These are phyloP conservation scores for Atrichornis clamosus DNA, from an alignment of 2,113 vertebrate genomes.

Conservation along the genomic window DNA sequence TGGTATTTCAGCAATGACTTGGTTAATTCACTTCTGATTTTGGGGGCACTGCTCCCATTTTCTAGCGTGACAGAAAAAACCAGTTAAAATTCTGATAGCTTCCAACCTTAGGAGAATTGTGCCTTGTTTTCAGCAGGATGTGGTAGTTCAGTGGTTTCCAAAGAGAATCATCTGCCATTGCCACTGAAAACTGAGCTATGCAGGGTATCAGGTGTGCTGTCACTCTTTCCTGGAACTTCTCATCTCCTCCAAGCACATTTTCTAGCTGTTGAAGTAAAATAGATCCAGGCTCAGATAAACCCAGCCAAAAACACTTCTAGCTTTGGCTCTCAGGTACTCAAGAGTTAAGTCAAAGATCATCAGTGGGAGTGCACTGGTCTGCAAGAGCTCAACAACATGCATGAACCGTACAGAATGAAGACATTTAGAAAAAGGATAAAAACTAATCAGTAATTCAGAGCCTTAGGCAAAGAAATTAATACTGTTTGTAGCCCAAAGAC, in stretches of 20 bases:
- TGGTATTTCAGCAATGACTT: background rate
- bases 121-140: slow-evolving; percentile 89
- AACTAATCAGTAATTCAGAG: background rate
- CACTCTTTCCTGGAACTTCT: slow-evolving; percentile 80
- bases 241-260: slow-evolving; percentile 84
- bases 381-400: background rate
- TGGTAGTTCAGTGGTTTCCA: slow-evolving; percentile 97
- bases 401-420: background rate
- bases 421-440: background rate
- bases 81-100: background rate
- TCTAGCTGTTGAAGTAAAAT: slow-evolving; percentile 79
- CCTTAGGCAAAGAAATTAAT: background rate
- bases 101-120: slow-evolving; percentile 83
- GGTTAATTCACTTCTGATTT: background rate
- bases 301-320: background rate
- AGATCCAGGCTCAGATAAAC: background rate
- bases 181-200: slow-evolving; percentile 88
- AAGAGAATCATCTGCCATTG: slow-evolving; percentile 86
- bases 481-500: background rate
- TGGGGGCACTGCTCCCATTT: background rate
- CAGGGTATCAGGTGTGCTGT: slow-evolving; percentile 84
- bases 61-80: background rate
- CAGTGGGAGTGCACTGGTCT: background rate
- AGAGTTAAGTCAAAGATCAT: background rate
- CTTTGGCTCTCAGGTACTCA: background rate